Conservation (phyloP, 2,113 vertebrate species). For the Pitta sordida region DNA sequence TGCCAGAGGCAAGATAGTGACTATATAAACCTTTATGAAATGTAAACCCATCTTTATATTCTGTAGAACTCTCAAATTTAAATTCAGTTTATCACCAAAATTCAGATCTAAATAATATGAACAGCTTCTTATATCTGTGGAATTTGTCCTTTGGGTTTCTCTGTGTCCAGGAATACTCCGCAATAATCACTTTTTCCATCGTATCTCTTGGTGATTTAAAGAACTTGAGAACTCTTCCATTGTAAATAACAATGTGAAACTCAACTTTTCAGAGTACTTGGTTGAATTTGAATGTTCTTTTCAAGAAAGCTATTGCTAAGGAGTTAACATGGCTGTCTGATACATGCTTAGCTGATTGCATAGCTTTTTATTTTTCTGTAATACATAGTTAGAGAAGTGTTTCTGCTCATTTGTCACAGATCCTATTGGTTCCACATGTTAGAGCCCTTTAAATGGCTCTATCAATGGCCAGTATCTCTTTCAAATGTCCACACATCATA, state of each 20-base stretch:
- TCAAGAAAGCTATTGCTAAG: background rate
- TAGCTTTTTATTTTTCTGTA: background rate
- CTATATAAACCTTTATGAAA: background rate
- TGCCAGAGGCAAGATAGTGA: background rate
- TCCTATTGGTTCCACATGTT: background rate
- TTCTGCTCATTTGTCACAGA: background rate
- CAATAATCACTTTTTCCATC: background rate
- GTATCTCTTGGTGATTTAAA: background rate
- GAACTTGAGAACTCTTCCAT: background rate
- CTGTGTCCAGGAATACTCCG: background rate
- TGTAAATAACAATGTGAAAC: background rate
- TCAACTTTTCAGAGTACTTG: background rate
- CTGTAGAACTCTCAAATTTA: background rate
- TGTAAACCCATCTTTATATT: background rate
- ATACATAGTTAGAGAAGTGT: background rate
- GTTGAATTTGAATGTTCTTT: background rate
- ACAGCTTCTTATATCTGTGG: background rate
- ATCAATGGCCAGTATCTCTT: background rate
- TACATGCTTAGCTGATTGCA: background rate
- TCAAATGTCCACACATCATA: background rate
- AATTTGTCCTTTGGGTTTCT: background rate
- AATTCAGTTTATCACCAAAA: background rate
- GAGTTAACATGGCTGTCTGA: background rate
- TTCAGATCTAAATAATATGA: background rate
- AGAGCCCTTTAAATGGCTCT: background rate